Base-by-base conservation (phyloP, 1,140 invertebrate genomes). In the Tigriopus japonicus region DNA sequence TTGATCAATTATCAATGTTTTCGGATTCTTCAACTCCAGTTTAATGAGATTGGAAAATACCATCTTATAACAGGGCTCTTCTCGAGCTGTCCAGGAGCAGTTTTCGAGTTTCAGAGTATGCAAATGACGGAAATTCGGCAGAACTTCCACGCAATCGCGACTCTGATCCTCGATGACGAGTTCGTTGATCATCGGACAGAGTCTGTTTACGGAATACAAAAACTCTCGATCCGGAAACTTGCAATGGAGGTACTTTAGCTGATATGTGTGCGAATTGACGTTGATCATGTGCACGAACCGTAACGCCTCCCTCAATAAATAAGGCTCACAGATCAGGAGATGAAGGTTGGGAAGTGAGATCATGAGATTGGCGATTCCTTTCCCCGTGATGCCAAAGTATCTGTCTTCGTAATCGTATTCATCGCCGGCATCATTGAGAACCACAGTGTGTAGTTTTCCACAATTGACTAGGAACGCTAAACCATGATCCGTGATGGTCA, bases 351-450 rank as follows among this genome's bases (percentile, higher is more conserved):
- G 56, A 3, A 59, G 40, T 17, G 23, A 14, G 15, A 59, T 19
- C 17, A 59, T 14, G 13, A 59, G 21, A 41, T 42, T 41, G 40
- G 56, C 56, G 6, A 59, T 42, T 55, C 56, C 56, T 42, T 59
- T 59, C 17, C 42, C 56, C 15, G 56, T 59, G 17, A 59, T 59
- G 9, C 42, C 42, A 15, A 59, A 59, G 40, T 59, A 59, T 19
- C 56, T 41, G 42, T 59, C 56, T 59, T 59, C 56, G 42, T 59
- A 59, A 42, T 59, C 56, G 42, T 59, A 59, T 42, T 59, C 56
- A 42, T 59, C 56, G 15, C 56, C 56, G 2, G 42, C 42, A 49
- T 59, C 56, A 15, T 59, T 59, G 21, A 59, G 40, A 19, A 59
- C 40, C n/a, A 59, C 40, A 5, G 24, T 28, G 14, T 24, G 35